Percentiles rank a stretch among this genome's conserved stretches.
Evolutionary conservation across 2,888 invertebrate species (phyloP).

Genomic region (Drosophila sordidula): DNA sequence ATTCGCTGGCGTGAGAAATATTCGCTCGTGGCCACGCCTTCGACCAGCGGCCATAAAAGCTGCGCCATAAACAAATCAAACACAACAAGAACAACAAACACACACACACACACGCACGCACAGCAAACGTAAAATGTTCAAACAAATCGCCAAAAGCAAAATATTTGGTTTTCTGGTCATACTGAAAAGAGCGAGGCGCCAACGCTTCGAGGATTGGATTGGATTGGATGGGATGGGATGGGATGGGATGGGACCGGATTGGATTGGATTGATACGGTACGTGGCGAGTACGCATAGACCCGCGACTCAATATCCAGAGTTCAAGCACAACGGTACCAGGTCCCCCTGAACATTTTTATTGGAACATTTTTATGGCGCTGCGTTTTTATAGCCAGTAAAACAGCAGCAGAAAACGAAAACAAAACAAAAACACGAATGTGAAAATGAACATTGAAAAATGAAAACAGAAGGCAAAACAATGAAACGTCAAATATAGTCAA

Average conservation of each 20-base stretch:
- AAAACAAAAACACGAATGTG: conserved; percentile 18
- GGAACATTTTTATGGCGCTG: conserved; percentile 66
- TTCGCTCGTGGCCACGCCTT: conserved; percentile 58
- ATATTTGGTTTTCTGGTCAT: conserved; percentile 78
- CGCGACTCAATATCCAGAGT: conserved; percentile 15
- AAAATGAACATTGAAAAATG: conserved; percentile 27
- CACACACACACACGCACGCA: conserved; percentile 17
- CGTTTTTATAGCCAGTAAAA: conserved; percentile 70
- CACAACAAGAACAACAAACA: conserved; percentile 42
- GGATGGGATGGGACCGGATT: background rate
- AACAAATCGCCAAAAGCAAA: conserved; percentile 56
- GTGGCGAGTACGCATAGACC: background rate
- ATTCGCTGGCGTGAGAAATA: conserved; percentile 68
- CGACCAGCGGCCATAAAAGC: conserved; percentile 59
- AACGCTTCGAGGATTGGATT: conserved; percentile 35
- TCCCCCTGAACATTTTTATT: conserved; percentile 57
- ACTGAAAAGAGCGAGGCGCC: conserved; percentile 69
- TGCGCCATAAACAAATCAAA: conserved; percentile 51
- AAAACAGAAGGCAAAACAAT: conserved; percentile 35
- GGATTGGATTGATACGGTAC: background rate
- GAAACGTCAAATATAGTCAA: conserved; percentile 20
- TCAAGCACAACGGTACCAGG: conserved; percentile 9
- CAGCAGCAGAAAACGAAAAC: conserved; percentile 27
- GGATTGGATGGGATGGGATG: background rate
- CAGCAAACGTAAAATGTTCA: conserved; percentile 27